Evolutionary conservation across 92 coral and sea anemone genomes (phyloP).

Genomic region (Meandrina meandrites): DNA sequence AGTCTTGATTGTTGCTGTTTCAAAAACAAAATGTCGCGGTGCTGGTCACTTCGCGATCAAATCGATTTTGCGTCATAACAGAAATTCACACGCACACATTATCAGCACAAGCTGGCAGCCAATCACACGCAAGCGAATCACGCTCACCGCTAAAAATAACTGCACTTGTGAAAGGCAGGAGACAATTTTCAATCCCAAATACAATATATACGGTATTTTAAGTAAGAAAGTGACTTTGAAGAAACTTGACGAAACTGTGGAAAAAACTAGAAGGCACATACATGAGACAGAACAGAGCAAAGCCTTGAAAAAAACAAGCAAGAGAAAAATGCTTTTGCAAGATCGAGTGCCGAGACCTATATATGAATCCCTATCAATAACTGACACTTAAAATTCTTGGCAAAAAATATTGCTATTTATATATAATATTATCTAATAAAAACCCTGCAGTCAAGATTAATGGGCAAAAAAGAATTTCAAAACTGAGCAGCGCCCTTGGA

Average conservation of each 20-base stretch:
- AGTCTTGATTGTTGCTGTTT: background rate
- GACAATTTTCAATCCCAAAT: background rate
- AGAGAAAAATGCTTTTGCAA: too few relatives aligned
- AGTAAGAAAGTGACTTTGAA: too few relatives aligned
- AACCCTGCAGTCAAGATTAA: too few relatives aligned
- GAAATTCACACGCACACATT: background rate
- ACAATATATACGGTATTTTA: background rate
- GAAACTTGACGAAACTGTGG: background rate
- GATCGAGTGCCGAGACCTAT: too few relatives aligned
- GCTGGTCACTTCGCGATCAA: background rate
- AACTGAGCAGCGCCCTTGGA: too few relatives aligned
- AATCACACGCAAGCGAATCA: slow-evolving; percentile 15
- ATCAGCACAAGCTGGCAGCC: background rate
- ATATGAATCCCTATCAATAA: too few relatives aligned
- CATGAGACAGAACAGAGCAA: background rate
- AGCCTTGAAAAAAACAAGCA: too few relatives aligned
- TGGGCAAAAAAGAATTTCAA: too few relatives aligned
- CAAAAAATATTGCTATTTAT: too few relatives aligned
- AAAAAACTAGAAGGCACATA: background rate
- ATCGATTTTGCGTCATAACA: slow-evolving; percentile 6
- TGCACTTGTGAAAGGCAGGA: background rate
- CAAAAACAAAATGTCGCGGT: background rate
- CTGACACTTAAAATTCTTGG: too few relatives aligned
- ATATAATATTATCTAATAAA: too few relatives aligned
- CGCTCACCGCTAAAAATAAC: background rate